Base-by-base conservation (phyloP, 1,140 invertebrate species). In the Mycetomoellerius zeteki region DNA sequence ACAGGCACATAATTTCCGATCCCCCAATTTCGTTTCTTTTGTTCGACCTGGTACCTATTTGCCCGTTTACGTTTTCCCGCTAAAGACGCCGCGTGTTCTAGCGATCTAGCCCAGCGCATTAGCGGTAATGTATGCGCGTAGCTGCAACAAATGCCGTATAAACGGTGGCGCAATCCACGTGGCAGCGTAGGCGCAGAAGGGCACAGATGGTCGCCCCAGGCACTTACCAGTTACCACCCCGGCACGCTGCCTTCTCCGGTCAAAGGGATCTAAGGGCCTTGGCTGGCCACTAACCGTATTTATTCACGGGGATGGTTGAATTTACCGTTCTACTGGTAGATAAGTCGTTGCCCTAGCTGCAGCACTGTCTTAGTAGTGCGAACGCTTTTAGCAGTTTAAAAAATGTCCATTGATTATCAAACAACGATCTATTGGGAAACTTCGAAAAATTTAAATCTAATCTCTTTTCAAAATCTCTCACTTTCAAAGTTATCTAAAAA, bases 201-300 rank as follows among this genome's bases (percentile, higher is more conserved):
- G 94, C 95, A 95, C 95, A 95, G 95, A 95, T 95, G 95, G 94
- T 93, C 93, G 94, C 94, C 94, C 92, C 87, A 91, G 94, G 94
- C 93, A 95, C 94, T 95, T 95, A 94, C 93, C 93, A 94, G 94
- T 94, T 94, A 94, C 93, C 93, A 93, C 92, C 94, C 93, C 88
- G 69, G 89, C 76, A 81, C 91, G 86, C 87, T 86, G 90, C 88
- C 91, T 91, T 93, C 91, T 91, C 75, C 88, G 92, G 94, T 94
- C 94, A 94, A 95, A 94, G 93, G 93, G 92, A 94, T 94, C 93
- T 91, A 91, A 91, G 91, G 93, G 93, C 87, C 91, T 93, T 90
- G 93, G 91, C 94, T 93, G 93, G 90, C 93, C 93, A 93, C 94
- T 95, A 95, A 94, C 93, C 94, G 92, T 94, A 95, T 95, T 95